Percentiles rank a stretch among this genome's conserved stretches.
phyloP scores from a whole-genome alignment of 2,888 invertebrate genomes.

The Archips xylosteana region DNA sequence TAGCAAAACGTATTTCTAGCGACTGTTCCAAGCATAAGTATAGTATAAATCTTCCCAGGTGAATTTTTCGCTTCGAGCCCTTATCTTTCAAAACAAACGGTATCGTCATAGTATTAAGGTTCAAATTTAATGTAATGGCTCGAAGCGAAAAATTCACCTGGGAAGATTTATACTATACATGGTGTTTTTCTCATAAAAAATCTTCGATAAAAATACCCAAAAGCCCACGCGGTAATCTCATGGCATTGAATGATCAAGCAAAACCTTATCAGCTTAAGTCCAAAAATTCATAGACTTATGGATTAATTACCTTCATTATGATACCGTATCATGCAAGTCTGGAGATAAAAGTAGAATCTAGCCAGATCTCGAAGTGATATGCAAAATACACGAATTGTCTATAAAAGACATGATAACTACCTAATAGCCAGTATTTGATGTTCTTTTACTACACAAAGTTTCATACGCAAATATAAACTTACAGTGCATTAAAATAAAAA shows the following conservation, averaged over 20 bases:
- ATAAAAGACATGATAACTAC: background rate
- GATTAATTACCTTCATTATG: conserved; percentile 26
- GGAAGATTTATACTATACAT: too few relatives aligned
- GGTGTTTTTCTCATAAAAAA: background rate
- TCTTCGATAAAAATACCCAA: background rate
- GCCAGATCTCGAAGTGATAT: background rate
- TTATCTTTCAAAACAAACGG: too few relatives aligned
- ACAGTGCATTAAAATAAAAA: too few relatives aligned
- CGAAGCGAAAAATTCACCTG: too few relatives aligned
- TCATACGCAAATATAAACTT: too few relatives aligned
- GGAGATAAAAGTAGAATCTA: conserved; percentile 19
- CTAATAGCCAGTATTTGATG: background rate
- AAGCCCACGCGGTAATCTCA: background rate
- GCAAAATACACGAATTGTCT: background rate
- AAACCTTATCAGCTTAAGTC: background rate
- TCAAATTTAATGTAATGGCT: too few relatives aligned
- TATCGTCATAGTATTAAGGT: too few relatives aligned
- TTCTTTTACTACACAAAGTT: background rate
- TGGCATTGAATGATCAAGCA: conserved; percentile 2
- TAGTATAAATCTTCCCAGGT: too few relatives aligned
- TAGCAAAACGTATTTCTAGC: too few relatives aligned
- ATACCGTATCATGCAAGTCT: conserved; percentile 21
- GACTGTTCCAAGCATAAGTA: too few relatives aligned
- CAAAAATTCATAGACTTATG: conserved; percentile 3
- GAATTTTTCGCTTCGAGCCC: too few relatives aligned